Evolutionary conservation across 1,140 invertebrate species (phyloP).

Genomic region (Platorchestia sp.): DNA sequence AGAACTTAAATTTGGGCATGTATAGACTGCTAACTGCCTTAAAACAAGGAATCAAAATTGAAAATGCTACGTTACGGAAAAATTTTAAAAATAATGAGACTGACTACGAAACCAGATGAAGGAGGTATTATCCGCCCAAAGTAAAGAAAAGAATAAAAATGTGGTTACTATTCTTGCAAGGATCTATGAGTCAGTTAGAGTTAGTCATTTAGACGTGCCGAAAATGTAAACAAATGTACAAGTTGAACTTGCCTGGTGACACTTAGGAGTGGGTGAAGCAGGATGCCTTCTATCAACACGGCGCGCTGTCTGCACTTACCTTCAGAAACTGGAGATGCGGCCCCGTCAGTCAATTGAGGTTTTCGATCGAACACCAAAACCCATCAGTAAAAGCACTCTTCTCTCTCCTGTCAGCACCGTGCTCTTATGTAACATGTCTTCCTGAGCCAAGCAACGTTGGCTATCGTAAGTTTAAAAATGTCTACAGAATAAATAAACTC

Average conservation of each 20-base stretch:
- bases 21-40: too few species aligned
- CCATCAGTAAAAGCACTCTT: neutral
- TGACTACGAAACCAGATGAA: neutral
- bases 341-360: neutral
- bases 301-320: neutral
- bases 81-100: neutral
- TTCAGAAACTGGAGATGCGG: neutral
- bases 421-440: too few species aligned
- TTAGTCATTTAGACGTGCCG: neutral
- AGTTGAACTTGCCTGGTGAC: neutral
- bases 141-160: neutral
- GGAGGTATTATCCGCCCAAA: neutral
- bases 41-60: too few species aligned
- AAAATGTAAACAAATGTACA: neutral
- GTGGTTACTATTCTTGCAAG: neutral
- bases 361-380: neutral
- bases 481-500: too few species aligned
- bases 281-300: too few species aligned
- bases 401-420: too few species aligned
- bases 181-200: neutral
- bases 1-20: too few species aligned
- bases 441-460: too few species aligned
- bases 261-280: neutral
- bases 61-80: too few species aligned
- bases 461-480: too few species aligned